Percentiles rank a stretch among this genome's conserved stretches.
Conservation (phyloP, 2,888 invertebrate genomes). For the Thera britannica region DNA sequence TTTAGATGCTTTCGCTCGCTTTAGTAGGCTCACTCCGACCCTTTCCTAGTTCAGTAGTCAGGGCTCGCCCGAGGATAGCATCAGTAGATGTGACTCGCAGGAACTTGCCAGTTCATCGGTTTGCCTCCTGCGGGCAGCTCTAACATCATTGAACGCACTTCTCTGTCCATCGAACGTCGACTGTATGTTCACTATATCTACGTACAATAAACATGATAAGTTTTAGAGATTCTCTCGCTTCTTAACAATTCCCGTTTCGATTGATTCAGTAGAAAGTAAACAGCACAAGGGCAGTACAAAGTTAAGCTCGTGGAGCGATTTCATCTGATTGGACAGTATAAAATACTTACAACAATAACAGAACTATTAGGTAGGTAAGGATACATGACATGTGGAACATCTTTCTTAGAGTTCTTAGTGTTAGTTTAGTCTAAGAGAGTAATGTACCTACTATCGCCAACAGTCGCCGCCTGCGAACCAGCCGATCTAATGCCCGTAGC, state of each 20-base stretch:
- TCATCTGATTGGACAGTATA: slow-evolving; percentile 45
- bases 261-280: slow-evolving; percentile 20
- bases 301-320: slow-evolving; percentile 39
- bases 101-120: background rate
- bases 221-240: slow-evolving; percentile 13
- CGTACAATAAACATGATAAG: slow-evolving; percentile 29
- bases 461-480: slow-evolving; percentile 55
- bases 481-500: slow-evolving; percentile 46
- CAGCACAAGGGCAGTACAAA: slow-evolving; percentile 33
- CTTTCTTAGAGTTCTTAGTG: slow-evolving; percentile 52
- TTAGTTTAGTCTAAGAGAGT: slow-evolving; percentile 43
- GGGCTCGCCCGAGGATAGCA: slow-evolving; percentile 2
- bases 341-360: slow-evolving; percentile 60
- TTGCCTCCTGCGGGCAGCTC: background rate
- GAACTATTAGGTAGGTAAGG: slow-evolving; percentile 38
- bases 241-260: slow-evolving; percentile 24
- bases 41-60: background rate
- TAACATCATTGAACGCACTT: background rate
- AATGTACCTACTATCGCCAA: slow-evolving; percentile 43
- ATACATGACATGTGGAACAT: slow-evolving; percentile 34
- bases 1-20: slow-evolving; percentile 28
- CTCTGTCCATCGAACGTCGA: slow-evolving; percentile 10
- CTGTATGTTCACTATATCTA: slow-evolving; percentile 44
- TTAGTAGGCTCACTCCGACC: slow-evolving; percentile 24
- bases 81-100: slow-evolving; percentile 4